Conservation (phyloP, 2,113 vertebrate species). For the Eptatretus burgeri region DNA sequence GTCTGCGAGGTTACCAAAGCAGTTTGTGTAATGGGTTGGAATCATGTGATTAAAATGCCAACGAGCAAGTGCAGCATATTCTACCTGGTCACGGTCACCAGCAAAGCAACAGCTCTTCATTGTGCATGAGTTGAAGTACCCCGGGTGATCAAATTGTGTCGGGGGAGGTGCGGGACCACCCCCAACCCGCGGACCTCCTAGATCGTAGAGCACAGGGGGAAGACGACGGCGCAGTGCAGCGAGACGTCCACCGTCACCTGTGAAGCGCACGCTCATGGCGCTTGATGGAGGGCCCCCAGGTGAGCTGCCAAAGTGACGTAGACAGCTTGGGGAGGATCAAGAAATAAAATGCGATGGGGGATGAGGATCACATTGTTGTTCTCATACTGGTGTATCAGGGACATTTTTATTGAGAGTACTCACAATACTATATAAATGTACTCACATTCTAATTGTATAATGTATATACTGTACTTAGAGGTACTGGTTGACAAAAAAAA, state of each 20-base stretch:
- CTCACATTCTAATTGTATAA: too few species aligned
- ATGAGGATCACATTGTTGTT: not conserved
- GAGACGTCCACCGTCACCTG: slow-evolving; percentile 73
- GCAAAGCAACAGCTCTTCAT: slow-evolving; percentile 99
- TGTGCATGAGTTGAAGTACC: slow-evolving; percentile 95
- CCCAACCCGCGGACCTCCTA: slow-evolving; percentile 35
- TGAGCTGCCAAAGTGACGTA: slow-evolving; percentile 56
- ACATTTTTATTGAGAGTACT: too few species aligned
- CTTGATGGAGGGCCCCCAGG: slow-evolving; percentile 64
- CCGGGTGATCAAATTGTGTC: slow-evolving; percentile 97
- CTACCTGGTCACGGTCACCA: slow-evolving; percentile 76
- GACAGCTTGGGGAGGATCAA: slow-evolving; percentile 25
- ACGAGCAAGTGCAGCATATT: not conserved
- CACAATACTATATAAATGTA: too few species aligned
- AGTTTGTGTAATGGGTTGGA: not conserved
- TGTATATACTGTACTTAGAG: too few species aligned
- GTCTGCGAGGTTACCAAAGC: not conserved
- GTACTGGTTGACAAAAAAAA: too few species aligned
- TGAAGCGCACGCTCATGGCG: slow-evolving; percentile 93
- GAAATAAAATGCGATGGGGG: not conserved
- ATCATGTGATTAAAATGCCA: too few species aligned
- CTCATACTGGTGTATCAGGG: too few species aligned
- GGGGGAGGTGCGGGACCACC: slow-evolving; percentile 25
- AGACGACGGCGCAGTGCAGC: slow-evolving; percentile 62
- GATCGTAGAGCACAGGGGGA: slow-evolving; percentile 76